phyloP scores from a whole-genome alignment of 2,113 vertebrate genomes.

The Gorilla gorilla region DNA sequence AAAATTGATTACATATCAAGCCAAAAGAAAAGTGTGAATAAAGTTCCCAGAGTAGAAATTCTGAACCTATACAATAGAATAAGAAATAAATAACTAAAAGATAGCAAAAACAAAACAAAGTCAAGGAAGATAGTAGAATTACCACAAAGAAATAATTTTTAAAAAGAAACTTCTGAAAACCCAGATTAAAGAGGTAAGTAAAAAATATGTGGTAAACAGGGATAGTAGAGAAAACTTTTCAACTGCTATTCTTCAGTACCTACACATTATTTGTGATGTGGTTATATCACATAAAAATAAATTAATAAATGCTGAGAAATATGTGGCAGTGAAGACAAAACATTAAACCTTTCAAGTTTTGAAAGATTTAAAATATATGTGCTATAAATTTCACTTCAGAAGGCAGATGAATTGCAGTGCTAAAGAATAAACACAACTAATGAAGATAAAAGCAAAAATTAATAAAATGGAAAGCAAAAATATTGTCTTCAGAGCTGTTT shows the following conservation, averaged over 20 bases:
- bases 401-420: not conserved
- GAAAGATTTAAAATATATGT: not conserved
- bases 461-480: not conserved
- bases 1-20: not conserved
- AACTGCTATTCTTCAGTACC: not conserved
- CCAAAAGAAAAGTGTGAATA: conserved; percentile 15
- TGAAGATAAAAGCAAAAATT: not conserved
- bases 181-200: not conserved
- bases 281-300: not conserved
- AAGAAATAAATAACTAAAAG: not conserved
- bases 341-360: not conserved
- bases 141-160: not conserved
- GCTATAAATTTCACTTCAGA: not conserved
- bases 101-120: not conserved
- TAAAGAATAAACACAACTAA: not conserved
- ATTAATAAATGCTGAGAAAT: not conserved
- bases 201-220: not conserved
- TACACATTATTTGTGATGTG: not conserved
- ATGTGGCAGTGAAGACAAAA: not conserved
- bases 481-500: not conserved
- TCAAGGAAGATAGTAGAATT: not conserved
- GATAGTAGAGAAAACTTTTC: not conserved
- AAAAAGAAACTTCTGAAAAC: not conserved
- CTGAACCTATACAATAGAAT: not conserved
- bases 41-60: not conserved